phyloP scores from a whole-genome alignment of 2,888 invertebrate species.

The Hirtodrosophila histrioides region DNA sequence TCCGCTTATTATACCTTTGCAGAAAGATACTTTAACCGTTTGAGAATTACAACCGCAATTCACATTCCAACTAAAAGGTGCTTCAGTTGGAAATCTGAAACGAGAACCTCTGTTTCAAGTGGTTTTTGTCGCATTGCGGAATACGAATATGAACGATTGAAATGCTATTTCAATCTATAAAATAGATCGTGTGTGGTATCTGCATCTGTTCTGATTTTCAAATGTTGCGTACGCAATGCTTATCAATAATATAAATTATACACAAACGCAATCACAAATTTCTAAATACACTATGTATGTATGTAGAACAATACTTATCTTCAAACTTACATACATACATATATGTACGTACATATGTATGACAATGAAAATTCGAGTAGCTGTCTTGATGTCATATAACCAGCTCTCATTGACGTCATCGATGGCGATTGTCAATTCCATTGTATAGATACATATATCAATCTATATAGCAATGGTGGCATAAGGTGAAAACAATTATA shows the following conservation, averaged over 20 bases:
- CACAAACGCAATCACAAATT: conserved; percentile 3
- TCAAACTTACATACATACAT: conserved; percentile 9
- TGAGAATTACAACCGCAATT: background rate
- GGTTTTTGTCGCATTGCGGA: background rate
- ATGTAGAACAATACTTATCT: conserved; percentile 33
- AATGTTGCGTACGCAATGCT: conserved; percentile 30
- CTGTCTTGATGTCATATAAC: conserved; percentile 60
- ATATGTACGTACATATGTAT: conserved; percentile 8
- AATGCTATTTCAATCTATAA: conserved; percentile 14
- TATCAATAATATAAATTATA: conserved; percentile 65
- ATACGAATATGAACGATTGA: background rate
- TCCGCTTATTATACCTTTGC: no score
- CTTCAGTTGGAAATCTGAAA: conserved; percentile 17
- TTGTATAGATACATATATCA: conserved; percentile 5
- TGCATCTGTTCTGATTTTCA: conserved; percentile 37
- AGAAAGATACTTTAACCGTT: no score
- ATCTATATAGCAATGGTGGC: conserved; percentile 12
- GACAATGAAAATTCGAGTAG: conserved; percentile 48
- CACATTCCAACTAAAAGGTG: background rate
- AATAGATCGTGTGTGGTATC: conserved; percentile 5
- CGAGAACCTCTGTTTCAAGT: conserved; percentile 20
- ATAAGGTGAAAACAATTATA: background rate
- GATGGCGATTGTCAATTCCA: conserved; percentile 21
- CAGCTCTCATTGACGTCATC: conserved; percentile 63
- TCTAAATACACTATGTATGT: background rate